phyloP scores from a whole-genome alignment of 2,797 vertebrate genomes.

The Apogon hyalosoma region DNA sequence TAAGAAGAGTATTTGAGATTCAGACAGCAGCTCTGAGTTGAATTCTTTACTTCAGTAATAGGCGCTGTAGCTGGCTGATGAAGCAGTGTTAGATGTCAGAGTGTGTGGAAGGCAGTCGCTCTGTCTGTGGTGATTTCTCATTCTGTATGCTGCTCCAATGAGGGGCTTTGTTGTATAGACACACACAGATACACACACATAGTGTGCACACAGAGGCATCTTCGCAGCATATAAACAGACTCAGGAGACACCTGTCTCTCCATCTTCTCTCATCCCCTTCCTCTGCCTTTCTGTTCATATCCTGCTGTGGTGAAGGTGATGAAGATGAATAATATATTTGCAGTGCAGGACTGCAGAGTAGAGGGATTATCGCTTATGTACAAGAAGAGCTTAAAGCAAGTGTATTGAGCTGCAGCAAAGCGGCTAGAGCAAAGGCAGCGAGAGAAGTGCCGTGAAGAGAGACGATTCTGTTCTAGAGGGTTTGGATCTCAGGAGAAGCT shows the following conservation, averaged over 20 bases:
- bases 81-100: slow-evolving; percentile 29
- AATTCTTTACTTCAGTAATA: slow-evolving; percentile 14
- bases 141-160: slow-evolving; percentile 46
- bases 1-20: slow-evolving; percentile 11
- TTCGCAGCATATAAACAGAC: slow-evolving; percentile 53
- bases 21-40: not conserved
- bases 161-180: slow-evolving; percentile 30
- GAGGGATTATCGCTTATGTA: slow-evolving; percentile 68
- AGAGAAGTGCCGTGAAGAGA: slow-evolving; percentile 27
- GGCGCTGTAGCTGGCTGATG: slow-evolving; percentile 33
- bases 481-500: slow-evolving; percentile 21
- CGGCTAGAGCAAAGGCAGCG: slow-evolving; percentile 27
- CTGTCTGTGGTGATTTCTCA: slow-evolving; percentile 47
- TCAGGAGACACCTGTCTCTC: slow-evolving; percentile 53
- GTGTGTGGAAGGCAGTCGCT: slow-evolving; percentile 37
- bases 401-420: slow-evolving; percentile 57
- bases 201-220: slow-evolving; percentile 14
- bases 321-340: slow-evolving; percentile 77
- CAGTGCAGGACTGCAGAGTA: slow-evolving; percentile 65
- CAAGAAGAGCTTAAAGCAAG: slow-evolving; percentile 57
- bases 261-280: slow-evolving; percentile 31
- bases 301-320: slow-evolving; percentile 62
- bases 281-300: slow-evolving; percentile 43
- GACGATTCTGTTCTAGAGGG: slow-evolving; percentile 31
- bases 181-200: slow-evolving; percentile 26